Conservation (phyloP, 2,797 vertebrate species). For the Danio jaintianensis region DNA sequence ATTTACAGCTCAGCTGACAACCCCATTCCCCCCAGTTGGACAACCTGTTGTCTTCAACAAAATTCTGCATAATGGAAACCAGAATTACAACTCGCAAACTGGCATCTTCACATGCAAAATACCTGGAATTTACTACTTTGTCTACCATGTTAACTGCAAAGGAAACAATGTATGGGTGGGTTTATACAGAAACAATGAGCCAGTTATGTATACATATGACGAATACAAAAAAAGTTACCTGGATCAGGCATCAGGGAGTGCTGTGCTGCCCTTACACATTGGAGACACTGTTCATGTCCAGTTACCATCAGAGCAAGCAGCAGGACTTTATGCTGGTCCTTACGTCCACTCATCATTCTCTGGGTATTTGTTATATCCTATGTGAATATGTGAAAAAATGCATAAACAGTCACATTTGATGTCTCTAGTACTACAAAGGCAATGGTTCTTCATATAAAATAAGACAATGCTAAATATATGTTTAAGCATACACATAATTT, state of each 20-base stretch:
- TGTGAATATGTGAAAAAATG: slow-evolving; percentile 76
- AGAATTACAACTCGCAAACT: slow-evolving; percentile 93
- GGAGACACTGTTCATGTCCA: slow-evolving; percentile 93
- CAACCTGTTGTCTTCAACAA: slow-evolving; percentile 93
- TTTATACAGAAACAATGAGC: slow-evolving; percentile 94
- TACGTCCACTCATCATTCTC: slow-evolving; percentile 97
- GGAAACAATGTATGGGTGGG: slow-evolving; percentile 96
- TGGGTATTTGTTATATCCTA: slow-evolving; percentile 95
- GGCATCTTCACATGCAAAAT: slow-evolving; percentile 94
- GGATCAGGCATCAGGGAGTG: slow-evolving; percentile 96
- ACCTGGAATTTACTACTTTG: slow-evolving; percentile 95
- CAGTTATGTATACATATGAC: slow-evolving; percentile 97
- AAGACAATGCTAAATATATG: not conserved
- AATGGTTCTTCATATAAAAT: not conserved
- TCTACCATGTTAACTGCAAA: slow-evolving; percentile 96
- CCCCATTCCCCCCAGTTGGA: slow-evolving; percentile 91
- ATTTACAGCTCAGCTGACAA: slow-evolving; percentile 91
- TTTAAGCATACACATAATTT: slow-evolving; percentile 28
- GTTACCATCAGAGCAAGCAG: slow-evolving; percentile 94
- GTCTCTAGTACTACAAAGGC: not conserved
- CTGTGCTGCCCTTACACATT: slow-evolving; percentile 86
- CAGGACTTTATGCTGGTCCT: slow-evolving; percentile 95
- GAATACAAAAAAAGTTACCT: slow-evolving; percentile 96
- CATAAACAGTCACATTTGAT: not conserved
- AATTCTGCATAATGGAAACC: slow-evolving; percentile 91